Percentiles rank a stretch among this genome's conserved stretches.
Conservation (phyloP, 35 echinoderm and acorn worm genomes). For the Apostichopus parvimensis region DNA sequence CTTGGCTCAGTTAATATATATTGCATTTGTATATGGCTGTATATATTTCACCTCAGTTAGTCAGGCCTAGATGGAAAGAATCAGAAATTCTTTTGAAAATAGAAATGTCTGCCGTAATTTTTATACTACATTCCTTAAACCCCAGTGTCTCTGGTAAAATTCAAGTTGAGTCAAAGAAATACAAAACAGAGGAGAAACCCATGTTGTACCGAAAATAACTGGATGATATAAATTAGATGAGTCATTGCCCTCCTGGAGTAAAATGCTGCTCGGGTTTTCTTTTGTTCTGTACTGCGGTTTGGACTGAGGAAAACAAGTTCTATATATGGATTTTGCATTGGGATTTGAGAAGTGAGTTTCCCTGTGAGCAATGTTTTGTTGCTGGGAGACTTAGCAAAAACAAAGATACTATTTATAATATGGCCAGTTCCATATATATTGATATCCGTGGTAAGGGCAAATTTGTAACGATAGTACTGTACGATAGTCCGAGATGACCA, state of each 20-base stretch:
- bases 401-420: too few relatives aligned
- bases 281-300: not conserved
- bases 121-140: too few relatives aligned
- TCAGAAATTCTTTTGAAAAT: too few relatives aligned
- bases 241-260: constrained; percentile 43
- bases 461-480: too few relatives aligned
- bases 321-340: not conserved
- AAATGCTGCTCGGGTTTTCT: not conserved
- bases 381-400: not conserved
- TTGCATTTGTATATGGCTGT: too few relatives aligned
- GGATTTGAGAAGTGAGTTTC: not conserved
- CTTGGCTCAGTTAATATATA: not conserved
- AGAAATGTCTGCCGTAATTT: too few relatives aligned
- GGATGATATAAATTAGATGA: constrained; percentile 9
- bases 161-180: not conserved
- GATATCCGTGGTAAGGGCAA: too few relatives aligned
- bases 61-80: too few relatives aligned
- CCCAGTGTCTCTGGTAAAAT: too few relatives aligned
- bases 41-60: too few relatives aligned
- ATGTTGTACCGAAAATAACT: not conserved
- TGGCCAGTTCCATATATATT: too few relatives aligned
- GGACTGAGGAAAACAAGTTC: not conserved
- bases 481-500: too few relatives aligned
- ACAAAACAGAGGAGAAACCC: not conserved
- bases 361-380: not conserved